These are phyloP conservation scores for Typhlomys cinereus DNA, from an alignment of 2,113 vertebrate species.

Conservation along the genomic window DNA sequence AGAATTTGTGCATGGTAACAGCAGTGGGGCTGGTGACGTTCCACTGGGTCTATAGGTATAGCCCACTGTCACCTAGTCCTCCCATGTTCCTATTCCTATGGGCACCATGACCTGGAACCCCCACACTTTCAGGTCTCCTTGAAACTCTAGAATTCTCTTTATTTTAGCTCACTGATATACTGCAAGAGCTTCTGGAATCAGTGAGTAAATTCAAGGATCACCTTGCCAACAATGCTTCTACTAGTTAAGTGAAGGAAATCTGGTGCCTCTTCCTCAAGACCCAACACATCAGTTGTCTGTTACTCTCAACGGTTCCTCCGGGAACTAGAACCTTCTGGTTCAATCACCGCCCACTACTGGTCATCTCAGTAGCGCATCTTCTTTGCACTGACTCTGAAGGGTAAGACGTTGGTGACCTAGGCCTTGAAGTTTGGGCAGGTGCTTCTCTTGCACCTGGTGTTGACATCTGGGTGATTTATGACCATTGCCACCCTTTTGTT, in stretches of 20 bases:
- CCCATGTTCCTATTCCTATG: background rate
- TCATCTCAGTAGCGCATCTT: background rate
- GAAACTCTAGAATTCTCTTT: background rate
- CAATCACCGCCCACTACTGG: too few species aligned
- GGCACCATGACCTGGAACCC: background rate
- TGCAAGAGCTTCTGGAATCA: conserved; percentile 38
- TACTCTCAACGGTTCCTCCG: background rate
- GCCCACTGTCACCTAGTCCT: background rate
- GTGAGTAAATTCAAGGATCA: background rate
- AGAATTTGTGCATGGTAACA: background rate
- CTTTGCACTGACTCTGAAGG: background rate
- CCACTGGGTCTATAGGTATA: background rate
- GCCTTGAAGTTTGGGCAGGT: background rate
- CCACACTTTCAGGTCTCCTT: background rate
- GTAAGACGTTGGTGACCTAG: background rate
- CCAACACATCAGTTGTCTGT: background rate
- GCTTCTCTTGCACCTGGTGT: background rate
- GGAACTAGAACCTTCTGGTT: background rate
- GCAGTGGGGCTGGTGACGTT: background rate
- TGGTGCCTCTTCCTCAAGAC: background rate
- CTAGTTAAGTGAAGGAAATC: background rate
- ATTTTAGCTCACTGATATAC: background rate
- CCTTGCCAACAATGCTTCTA: background rate
- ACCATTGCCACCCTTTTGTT: background rate
- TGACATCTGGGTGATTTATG: conserved; percentile 40